Conservation (phyloP, 2,113 vertebrate genomes). For the Xenus cinereus region DNA sequence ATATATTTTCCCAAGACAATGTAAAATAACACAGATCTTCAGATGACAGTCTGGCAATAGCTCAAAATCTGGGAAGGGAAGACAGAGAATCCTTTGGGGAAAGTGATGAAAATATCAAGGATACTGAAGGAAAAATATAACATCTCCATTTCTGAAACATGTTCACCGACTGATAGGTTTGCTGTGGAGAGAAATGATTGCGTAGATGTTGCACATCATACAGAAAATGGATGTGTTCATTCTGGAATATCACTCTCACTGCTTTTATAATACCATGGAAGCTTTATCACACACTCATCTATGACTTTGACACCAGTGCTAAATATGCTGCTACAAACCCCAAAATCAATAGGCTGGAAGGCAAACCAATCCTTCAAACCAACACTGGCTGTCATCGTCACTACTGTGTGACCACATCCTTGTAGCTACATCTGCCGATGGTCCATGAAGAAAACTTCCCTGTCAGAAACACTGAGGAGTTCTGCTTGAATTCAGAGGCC, state of each 20-base stretch:
- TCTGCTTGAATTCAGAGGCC: not conserved
- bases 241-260: not conserved
- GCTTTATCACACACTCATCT: not conserved
- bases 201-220: not conserved
- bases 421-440: not conserved
- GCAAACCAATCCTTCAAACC: not conserved
- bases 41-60: not conserved
- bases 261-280: not conserved
- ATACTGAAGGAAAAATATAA: not conserved
- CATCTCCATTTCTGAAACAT: not conserved
- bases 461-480: not conserved
- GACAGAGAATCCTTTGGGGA: not conserved
- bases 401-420: not conserved
- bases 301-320: not conserved
- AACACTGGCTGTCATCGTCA: not conserved
- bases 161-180: not conserved
- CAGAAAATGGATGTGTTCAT: not conserved
- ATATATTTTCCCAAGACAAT: not conserved
- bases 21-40: not conserved
- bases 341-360: not conserved
- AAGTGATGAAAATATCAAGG: constrained; percentile 33
- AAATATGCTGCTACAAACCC: not conserved
- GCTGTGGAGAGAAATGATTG: not conserved
- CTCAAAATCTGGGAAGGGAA: not conserved
- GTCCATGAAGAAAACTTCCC: not conserved